Evolutionary conservation across 2,113 vertebrate genomes (phyloP).

Genomic region (Eleginops maclovinus): DNA sequence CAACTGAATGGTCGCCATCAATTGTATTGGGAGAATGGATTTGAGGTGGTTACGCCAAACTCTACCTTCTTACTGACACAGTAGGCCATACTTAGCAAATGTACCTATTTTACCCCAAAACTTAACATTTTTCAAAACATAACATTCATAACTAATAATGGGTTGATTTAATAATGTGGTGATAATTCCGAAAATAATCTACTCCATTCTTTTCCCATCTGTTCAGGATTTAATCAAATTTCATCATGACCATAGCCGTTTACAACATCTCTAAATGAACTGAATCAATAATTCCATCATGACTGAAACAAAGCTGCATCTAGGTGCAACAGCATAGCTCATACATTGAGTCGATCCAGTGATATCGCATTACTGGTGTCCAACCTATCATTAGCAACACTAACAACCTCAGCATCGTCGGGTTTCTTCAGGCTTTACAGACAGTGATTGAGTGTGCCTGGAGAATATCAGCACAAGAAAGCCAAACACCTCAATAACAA

Average conservation of each 20-base stretch:
- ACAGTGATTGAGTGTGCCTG: background rate
- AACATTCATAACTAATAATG: too few relatives aligned
- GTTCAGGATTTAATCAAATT: constrained; percentile 41
- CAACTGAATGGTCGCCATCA: too few relatives aligned
- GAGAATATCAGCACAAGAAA: background rate
- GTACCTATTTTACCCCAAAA: too few relatives aligned
- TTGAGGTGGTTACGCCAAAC: too few relatives aligned
- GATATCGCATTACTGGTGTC: background rate
- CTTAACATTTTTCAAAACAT: too few relatives aligned
- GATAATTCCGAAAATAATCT: background rate
- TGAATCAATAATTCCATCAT: constrained; percentile 38
- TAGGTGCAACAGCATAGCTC: constrained; percentile 34
- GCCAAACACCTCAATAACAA: constrained; percentile 17
- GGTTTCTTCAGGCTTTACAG: background rate
- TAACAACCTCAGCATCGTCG: background rate
- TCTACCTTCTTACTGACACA: too few relatives aligned
- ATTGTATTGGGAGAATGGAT: too few relatives aligned
- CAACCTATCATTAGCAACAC: background rate
- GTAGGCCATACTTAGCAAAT: too few relatives aligned
- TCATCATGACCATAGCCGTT: constrained; percentile 38
- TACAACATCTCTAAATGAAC: constrained; percentile 33
- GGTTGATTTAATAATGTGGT: too few relatives aligned
- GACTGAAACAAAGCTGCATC: constrained; percentile 29
- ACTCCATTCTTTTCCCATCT: constrained; percentile 6
- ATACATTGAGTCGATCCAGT: background rate